phyloP scores from a whole-genome alignment of 2,113 vertebrate genomes.

The Psilopsiagon aymara region DNA sequence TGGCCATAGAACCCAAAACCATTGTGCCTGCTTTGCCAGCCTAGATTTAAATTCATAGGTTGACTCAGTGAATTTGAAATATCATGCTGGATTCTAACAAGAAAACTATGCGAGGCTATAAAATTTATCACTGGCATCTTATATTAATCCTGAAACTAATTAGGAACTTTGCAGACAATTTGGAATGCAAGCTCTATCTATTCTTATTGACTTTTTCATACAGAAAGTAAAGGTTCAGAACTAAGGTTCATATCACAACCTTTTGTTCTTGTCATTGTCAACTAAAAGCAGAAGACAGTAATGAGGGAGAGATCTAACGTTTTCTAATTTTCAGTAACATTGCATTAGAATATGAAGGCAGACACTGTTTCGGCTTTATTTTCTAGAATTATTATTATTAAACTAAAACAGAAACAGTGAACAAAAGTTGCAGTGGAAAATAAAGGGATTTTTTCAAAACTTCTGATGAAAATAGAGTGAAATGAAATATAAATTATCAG shows the following conservation, averaged over 20 bases:
- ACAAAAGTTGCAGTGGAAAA: neutral
- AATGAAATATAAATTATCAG: neutral
- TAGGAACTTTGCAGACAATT: slow-evolving; percentile 13
- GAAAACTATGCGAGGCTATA: slow-evolving; percentile 17
- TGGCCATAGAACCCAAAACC: neutral
- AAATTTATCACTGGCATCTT: slow-evolving; percentile 39
- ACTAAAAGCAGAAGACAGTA: neutral
- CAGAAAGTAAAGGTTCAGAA: neutral
- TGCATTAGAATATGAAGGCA: neutral
- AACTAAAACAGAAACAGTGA: neutral
- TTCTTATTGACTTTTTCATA: slow-evolving; percentile 31
- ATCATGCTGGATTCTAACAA: slow-evolving; percentile 5
- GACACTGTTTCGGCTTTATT: neutral
- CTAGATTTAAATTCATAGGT: neutral
- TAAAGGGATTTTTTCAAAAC: neutral
- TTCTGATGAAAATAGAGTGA: neutral
- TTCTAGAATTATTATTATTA: neutral
- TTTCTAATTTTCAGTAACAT: neutral
- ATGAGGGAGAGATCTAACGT: neutral
- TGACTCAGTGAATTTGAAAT: slow-evolving; percentile 43
- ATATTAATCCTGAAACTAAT: slow-evolving; percentile 52
- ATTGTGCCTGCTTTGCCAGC: neutral
- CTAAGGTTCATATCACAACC: neutral
- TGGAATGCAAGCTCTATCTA: slow-evolving; percentile 6
- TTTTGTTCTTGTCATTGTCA: slow-evolving; percentile 6